Evolutionary conservation across 2,888 invertebrate genomes (phyloP).

Genomic region (Chironomus tentans): DNA sequence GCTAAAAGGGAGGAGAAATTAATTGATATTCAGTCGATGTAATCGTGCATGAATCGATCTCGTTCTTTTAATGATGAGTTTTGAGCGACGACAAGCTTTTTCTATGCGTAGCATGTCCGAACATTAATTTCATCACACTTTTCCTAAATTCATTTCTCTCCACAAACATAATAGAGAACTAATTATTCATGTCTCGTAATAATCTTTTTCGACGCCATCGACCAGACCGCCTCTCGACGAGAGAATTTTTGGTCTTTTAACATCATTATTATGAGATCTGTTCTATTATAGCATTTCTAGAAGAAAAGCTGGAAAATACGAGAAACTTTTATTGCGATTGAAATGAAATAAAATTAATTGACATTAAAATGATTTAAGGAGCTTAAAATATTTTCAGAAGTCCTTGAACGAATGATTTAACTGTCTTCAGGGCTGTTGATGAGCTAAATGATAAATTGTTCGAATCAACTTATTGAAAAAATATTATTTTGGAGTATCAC

Average conservation of each 20-base stretch:
- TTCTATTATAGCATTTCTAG: too few species aligned
- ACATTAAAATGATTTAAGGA: too few species aligned
- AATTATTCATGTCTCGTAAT: constrained; percentile 5
- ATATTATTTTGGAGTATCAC: too few species aligned
- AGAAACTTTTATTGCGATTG: too few species aligned
- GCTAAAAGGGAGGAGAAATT: not conserved
- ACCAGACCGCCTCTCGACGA: not conserved
- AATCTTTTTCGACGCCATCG: not conserved
- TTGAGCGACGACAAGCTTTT: not conserved
- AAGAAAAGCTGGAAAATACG: too few species aligned
- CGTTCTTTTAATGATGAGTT: not conserved
- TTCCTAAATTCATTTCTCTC: not conserved
- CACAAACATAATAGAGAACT: not conserved
- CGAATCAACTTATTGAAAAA: too few species aligned
- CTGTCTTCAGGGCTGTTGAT: too few species aligned
- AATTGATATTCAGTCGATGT: constrained; percentile 2
- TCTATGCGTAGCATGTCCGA: not conserved
- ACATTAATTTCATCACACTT: constrained; percentile 3
- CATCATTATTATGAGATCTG: too few species aligned
- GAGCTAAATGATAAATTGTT: too few species aligned
- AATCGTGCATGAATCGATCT: not conserved
- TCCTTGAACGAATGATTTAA: too few species aligned
- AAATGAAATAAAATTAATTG: too few species aligned
- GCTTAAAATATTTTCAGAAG: too few species aligned
- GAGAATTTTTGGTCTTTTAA: not conserved